A percentile compares a stretch with the other conserved stretches of the same genome.
phyloP scores from a whole-genome alignment of 2,797 vertebrate genomes.

The Notoglanidium macrostoma region DNA sequence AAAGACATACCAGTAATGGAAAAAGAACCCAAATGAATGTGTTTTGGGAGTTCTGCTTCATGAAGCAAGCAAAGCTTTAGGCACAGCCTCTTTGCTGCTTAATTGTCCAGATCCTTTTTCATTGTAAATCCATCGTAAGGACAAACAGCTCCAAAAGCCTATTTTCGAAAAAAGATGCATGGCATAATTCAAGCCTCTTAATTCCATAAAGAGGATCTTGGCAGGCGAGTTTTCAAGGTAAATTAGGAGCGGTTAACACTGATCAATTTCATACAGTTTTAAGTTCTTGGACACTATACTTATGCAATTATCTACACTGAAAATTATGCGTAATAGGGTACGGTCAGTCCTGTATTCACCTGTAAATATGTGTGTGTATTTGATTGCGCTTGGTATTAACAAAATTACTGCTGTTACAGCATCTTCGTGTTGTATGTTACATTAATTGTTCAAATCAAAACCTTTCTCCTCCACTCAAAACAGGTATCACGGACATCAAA shows the following conservation, averaged over 20 bases:
- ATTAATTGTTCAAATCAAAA: neutral
- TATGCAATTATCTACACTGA: neutral
- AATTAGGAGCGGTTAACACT: neutral
- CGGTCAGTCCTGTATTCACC: neutral
- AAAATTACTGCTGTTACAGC: neutral
- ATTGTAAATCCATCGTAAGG: slow-evolving; percentile 2
- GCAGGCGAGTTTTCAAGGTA: neutral
- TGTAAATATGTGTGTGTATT: neutral
- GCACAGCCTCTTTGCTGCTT: slow-evolving; percentile 7
- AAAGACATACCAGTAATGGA: slow-evolving; percentile 8
- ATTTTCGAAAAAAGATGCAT: neutral
- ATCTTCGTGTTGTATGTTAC: neutral
- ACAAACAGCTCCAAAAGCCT: neutral
- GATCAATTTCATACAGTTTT: neutral
- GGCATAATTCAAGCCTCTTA: neutral
- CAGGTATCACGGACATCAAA: neutral
- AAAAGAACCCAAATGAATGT: neutral
- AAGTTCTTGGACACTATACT: neutral
- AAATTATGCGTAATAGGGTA: neutral
- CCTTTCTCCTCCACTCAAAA: too few species aligned
- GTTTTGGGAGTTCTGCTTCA: neutral
- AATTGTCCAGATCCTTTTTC: slow-evolving; percentile 3
- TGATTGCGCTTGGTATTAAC: neutral
- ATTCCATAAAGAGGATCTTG: neutral
- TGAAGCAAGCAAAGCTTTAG: neutral